A percentile compares a stretch with the other conserved stretches of the same genome.
phyloP scores from a whole-genome alignment of 1,140 invertebrate genomes.

The Drosophila mauritiana region DNA sequence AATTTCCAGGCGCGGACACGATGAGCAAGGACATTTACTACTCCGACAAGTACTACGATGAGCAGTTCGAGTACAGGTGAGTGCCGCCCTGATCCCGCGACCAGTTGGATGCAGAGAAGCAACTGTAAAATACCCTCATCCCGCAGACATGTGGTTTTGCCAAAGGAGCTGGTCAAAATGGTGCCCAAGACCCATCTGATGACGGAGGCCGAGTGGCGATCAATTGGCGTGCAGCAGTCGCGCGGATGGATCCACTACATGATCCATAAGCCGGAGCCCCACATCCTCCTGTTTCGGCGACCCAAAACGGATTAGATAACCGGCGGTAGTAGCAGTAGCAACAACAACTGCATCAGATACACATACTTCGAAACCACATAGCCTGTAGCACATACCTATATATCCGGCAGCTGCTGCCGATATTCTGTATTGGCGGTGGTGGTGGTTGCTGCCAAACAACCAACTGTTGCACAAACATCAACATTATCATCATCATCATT shows the following conservation, averaged over 20 bases:
- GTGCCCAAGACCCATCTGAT: slow-evolving; percentile 97
- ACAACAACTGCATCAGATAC: slow-evolving; percentile 23
- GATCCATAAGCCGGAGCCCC: slow-evolving; percentile 94
- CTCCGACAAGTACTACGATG: slow-evolving; percentile 96
- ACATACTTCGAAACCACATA: slow-evolving; percentile 10
- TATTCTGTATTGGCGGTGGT: slow-evolving; percentile 10
- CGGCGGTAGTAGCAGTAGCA: background rate
- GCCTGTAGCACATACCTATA: slow-evolving; percentile 21
- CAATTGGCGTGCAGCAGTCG: slow-evolving; percentile 97
- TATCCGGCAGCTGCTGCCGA: slow-evolving; percentile 50
- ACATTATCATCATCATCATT: background rate
- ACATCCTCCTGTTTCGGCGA: slow-evolving; percentile 88
- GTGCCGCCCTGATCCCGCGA: slow-evolving; percentile 10
- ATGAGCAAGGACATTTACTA: slow-evolving; percentile 91
- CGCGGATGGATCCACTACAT: slow-evolving; percentile 98
- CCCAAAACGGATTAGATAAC: slow-evolving; percentile 69
- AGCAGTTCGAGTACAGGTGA: slow-evolving; percentile 94
- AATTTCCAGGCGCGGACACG: slow-evolving; percentile 8
- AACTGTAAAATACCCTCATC: slow-evolving; percentile 33
- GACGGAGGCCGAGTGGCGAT: slow-evolving; percentile 97
- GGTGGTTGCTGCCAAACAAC: slow-evolving; percentile 40
- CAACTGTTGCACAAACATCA: slow-evolving; percentile 48
- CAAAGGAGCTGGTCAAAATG: slow-evolving; percentile 92
- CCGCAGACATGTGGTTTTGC: slow-evolving; percentile 96
- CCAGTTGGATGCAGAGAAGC: background rate